A percentile compares a stretch with the other conserved stretches of the same genome.
phyloP scores from a whole-genome alignment of 1,140 invertebrate species.

The Matsumurasca onukii region DNA sequence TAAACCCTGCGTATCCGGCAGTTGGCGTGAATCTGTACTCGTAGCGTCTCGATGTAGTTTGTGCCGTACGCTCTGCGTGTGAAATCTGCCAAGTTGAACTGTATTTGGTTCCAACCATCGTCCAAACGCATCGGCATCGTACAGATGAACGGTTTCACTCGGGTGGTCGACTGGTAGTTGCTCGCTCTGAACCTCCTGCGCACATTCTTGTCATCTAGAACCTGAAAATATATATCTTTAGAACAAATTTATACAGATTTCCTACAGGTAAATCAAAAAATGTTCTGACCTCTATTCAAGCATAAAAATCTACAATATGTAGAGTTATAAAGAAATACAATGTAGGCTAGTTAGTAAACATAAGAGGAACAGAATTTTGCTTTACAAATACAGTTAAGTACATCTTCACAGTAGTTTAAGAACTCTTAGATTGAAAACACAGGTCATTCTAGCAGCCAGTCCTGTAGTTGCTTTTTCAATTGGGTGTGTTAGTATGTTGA shows the following conservation, averaged over 20 bases:
- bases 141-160: constrained; percentile 98
- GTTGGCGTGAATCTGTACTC: constrained; percentile 98
- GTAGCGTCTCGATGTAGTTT: constrained; percentile 97
- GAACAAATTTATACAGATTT: not conserved
- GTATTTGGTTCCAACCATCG: constrained; percentile 98
- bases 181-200: constrained; percentile 93
- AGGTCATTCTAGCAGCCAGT: no score
- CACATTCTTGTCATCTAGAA: constrained; percentile 97
- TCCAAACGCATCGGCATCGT: constrained; percentile 99
- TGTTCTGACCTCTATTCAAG: not conserved
- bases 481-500: no score
- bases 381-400: no score
- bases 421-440: no score
- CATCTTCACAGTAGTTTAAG: no score
- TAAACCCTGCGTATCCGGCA: constrained; percentile 97
- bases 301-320: not conserved
- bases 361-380: no score
- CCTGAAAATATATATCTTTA: constrained; percentile 68
- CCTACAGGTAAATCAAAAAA: constrained; percentile 26
- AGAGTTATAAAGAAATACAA: not conserved
- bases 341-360: no score
- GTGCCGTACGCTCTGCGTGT: constrained; percentile 97
- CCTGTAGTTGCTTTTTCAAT: no score
- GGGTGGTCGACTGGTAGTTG: constrained; percentile 97
- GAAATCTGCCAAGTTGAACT: constrained; percentile 99